Conservation (phyloP, 2,888 invertebrate species). For the Monopis laevigella region DNA sequence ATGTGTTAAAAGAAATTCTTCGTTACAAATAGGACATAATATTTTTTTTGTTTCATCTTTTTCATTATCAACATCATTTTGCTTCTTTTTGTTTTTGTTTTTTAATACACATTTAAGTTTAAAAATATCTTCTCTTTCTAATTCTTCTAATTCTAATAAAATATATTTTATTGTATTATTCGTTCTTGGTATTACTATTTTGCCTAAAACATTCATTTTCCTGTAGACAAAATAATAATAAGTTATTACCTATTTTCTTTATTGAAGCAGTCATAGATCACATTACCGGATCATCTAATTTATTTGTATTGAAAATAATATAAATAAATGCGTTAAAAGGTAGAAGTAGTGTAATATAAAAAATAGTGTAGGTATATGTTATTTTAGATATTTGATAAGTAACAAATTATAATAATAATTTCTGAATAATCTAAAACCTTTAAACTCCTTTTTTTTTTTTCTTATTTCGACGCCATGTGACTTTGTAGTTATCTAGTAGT, state of each 20-base stretch:
- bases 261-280: no score
- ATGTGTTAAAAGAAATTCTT: background rate
- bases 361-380: no score
- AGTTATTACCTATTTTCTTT: background rate
- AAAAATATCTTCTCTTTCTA: constrained; percentile 29
- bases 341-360: no score
- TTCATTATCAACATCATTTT: background rate
- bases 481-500: no score
- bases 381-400: no score
- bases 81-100: constrained; percentile 20
- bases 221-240: constrained; percentile 20
- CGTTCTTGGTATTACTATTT: constrained; percentile 29
- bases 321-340: no score
- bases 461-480: no score
- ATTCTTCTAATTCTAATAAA: constrained; percentile 27
- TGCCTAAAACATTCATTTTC: constrained; percentile 29
- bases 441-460: no score
- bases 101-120: constrained; percentile 28
- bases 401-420: no score
- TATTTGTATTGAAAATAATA: no score
- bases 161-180: constrained; percentile 27
- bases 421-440: no score
- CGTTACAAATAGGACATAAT: background rate
- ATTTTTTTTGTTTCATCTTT: background rate
- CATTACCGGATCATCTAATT: no score